These are phyloP conservation scores for Eulithis prunata DNA, from an alignment of 2,888 invertebrate species.

Conservation along the genomic window DNA sequence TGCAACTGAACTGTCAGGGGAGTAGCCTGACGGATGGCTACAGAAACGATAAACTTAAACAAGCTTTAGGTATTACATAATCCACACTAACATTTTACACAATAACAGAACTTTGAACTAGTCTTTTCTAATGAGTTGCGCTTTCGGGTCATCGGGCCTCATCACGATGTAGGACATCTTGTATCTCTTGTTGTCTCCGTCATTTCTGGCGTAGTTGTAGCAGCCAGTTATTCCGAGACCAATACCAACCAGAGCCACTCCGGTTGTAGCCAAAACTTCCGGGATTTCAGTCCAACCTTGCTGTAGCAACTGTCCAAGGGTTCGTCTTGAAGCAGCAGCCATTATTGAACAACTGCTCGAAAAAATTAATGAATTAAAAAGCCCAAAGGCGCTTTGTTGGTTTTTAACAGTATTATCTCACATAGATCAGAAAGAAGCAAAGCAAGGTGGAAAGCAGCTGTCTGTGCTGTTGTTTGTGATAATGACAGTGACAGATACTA, in stretches of 20 bases:
- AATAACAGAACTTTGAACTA: conserved; percentile 49
- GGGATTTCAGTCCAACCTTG: conserved; percentile 88
- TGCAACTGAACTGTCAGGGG: background rate
- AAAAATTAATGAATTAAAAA: too few species aligned
- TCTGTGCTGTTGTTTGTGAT: too few species aligned
- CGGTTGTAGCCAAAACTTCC: conserved; percentile 86
- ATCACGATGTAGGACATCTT: conserved; percentile 86
- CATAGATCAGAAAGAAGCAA: too few species aligned
- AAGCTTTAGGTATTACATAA: conserved; percentile 74
- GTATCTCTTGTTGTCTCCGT: conserved; percentile 88
- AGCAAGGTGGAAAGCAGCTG: background rate
- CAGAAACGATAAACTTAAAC: conserved; percentile 39
- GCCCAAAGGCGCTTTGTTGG: too few species aligned
- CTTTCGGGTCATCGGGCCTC: conserved; percentile 88
- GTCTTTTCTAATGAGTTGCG: conserved; percentile 81
- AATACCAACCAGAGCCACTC: conserved; percentile 84
- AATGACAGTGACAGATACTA: too few species aligned
- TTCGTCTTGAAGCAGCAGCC: conserved; percentile 66
- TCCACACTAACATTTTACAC: conserved; percentile 46
- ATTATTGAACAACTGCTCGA: conserved; percentile 42
- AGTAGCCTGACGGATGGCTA: background rate
- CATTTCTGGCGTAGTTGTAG: conserved; percentile 80
- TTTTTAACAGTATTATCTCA: too few species aligned
- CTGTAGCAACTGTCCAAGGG: conserved; percentile 66
- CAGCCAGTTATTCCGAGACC: conserved; percentile 76